Percentiles rank a stretch among this genome's conserved stretches.
These are phyloP conservation scores for Oncopodura yosiiana DNA, from an alignment of 1,140 invertebrate genomes.

Conservation along the genomic window DNA sequence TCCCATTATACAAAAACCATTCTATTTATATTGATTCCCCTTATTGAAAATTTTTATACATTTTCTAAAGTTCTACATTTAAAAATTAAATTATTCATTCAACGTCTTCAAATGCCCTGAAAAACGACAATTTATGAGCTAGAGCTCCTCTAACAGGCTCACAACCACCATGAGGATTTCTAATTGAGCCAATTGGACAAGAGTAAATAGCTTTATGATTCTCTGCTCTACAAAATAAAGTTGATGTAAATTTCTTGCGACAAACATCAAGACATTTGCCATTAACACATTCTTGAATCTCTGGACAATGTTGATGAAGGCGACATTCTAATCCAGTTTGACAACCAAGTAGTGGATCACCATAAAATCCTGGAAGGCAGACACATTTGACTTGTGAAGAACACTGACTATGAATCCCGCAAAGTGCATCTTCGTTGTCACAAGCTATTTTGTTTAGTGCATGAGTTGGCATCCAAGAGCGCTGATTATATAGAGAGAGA, in stretches of 20 bases:
- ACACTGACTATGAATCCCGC: slow-evolving; percentile 13
- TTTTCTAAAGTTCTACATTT: no score
- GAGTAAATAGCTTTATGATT: slow-evolving; percentile 17
- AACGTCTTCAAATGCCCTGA: slow-evolving; percentile 18
- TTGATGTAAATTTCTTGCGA: not conserved
- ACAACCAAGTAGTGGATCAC: slow-evolving; percentile 48
- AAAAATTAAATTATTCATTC: no score
- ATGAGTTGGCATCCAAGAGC: slow-evolving; percentile 16
- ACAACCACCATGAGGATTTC: slow-evolving; percentile 14
- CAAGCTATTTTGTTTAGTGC: not conserved
- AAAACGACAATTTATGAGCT: slow-evolving; percentile 11
- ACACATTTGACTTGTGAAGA: slow-evolving; percentile 35
- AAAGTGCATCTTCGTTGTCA: not conserved
- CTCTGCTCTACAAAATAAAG: slow-evolving; percentile 11
- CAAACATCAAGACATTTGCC: slow-evolving; percentile 20
- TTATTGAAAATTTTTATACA: no score
- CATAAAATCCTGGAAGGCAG: slow-evolving; percentile 58
- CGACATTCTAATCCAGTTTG: slow-evolving; percentile 8
- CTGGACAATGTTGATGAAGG: slow-evolving; percentile 5
- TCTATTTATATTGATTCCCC: no score
- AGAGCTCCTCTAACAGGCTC: slow-evolving; percentile 16
- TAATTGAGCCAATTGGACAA: slow-evolving; percentile 17
- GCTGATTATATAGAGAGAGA: no score
- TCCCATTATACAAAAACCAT: no score
- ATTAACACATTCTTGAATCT: slow-evolving; percentile 13